A percentile compares a stretch with the other conserved stretches of the same genome.
Evolutionary conservation across 2,888 invertebrate genomes (phyloP).

Genomic region (Tipula confusa): DNA sequence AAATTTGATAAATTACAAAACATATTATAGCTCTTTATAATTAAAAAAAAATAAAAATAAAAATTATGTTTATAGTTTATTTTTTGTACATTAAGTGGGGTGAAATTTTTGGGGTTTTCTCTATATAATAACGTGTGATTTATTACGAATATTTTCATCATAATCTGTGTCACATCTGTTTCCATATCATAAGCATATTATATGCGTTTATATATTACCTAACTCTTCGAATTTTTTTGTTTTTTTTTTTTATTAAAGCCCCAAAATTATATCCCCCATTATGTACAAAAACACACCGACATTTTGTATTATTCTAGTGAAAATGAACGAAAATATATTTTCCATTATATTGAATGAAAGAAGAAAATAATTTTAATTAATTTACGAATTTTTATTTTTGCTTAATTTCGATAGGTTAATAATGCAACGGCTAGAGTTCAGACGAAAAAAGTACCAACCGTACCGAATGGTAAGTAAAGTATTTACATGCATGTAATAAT

Average conservation of each 20-base stretch:
- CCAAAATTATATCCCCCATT: not conserved
- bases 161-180: not conserved
- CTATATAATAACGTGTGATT: not conserved
- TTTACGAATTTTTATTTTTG: constrained; percentile 42
- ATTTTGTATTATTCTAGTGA: not conserved
- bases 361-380: not conserved
- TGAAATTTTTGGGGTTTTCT: not conserved
- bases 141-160: not conserved
- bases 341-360: not conserved
- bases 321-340: constrained; percentile 3
- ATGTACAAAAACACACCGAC: not conserved
- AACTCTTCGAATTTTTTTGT: not conserved
- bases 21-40: not conserved
- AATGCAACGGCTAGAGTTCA: constrained; percentile 99
- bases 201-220: not conserved
- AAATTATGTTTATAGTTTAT: not conserved
- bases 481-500: not conserved
- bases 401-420: constrained; percentile 76
- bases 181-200: not conserved
- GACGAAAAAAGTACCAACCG: constrained; percentile 90
- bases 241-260: not conserved
- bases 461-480: constrained; percentile 73
- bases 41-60: too few species aligned
- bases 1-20: constrained; percentile 12
- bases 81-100: too few species aligned